Percentiles rank a stretch among this genome's conserved stretches.
phyloP scores from a whole-genome alignment of 1,140 invertebrate species.

The Epicauta chinensis region DNA sequence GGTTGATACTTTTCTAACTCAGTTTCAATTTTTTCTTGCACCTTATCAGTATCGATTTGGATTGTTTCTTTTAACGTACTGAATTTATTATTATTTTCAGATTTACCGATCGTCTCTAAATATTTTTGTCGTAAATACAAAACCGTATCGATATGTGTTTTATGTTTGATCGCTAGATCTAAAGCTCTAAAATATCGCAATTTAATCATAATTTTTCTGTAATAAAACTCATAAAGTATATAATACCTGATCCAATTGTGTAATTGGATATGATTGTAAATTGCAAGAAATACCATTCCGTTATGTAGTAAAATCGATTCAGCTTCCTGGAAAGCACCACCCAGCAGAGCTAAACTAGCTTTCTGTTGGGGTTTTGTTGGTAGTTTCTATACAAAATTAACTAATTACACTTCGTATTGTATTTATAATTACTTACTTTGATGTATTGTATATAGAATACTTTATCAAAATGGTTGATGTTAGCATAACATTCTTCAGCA shows the following conservation, averaged over 20 bases:
- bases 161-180: conserved; percentile 76
- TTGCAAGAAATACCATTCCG: conserved; percentile 68
- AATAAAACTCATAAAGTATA: conserved; percentile 8
- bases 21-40: conserved; percentile 33
- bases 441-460: conserved; percentile 84
- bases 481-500: conserved; percentile 90
- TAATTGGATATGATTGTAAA: conserved; percentile 72
- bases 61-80: conserved; percentile 50
- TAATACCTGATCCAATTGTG: conserved; percentile 84
- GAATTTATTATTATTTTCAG: conserved; percentile 70
- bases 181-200: conserved; percentile 56
- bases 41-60: conserved; percentile 34
- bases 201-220: background rate
- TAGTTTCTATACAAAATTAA: conserved; percentile 42
- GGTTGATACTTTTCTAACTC: conserved; percentile 25
- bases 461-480: conserved; percentile 86
- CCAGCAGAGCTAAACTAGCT: conserved; percentile 75
- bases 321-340: conserved; percentile 71
- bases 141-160: conserved; percentile 71
- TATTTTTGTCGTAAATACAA: conserved; percentile 70
- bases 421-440: conserved; percentile 51
- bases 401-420: background rate
- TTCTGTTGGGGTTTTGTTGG: conserved; percentile 54
- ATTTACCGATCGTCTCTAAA: conserved; percentile 63
- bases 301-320: conserved; percentile 77